phyloP scores from a whole-genome alignment of 2,888 invertebrate species.

The Rhorus exstirpatorius region DNA sequence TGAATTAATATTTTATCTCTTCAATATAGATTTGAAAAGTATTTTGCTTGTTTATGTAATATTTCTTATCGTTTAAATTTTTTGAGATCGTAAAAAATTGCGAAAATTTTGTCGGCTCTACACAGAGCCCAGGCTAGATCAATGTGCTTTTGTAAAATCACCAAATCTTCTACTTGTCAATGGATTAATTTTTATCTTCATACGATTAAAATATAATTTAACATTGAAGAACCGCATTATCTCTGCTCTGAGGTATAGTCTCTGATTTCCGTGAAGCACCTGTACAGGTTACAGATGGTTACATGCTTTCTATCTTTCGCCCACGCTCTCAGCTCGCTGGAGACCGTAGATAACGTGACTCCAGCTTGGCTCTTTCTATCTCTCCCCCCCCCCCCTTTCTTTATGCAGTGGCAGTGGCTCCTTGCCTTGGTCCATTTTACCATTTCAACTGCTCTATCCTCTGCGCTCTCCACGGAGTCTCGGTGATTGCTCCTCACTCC shows the following conservation, averaged over 20 bases:
- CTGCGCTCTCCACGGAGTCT: slow-evolving; percentile 41
- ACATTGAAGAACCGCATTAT: background rate
- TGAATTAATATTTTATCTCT: too few relatives aligned
- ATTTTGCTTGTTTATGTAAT: too few relatives aligned
- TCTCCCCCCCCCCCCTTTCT: slow-evolving; percentile 22
- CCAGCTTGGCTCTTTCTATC: slow-evolving; percentile 40
- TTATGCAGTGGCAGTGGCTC: slow-evolving; percentile 31
- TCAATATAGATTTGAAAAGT: too few relatives aligned
- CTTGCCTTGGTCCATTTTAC: slow-evolving; percentile 68
- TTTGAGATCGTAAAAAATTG: too few relatives aligned
- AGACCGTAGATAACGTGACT: slow-evolving; percentile 51
- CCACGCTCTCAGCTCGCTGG: slow-evolving; percentile 39
- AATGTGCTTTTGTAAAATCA: too few relatives aligned
- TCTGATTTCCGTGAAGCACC: slow-evolving; percentile 38
- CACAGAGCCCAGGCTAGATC: too few relatives aligned
- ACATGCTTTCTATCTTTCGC: slow-evolving; percentile 48
- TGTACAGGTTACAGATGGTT: slow-evolving; percentile 35
- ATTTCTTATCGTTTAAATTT: too few relatives aligned
- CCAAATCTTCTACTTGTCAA: too few relatives aligned
- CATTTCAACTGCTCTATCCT: slow-evolving; percentile 58
- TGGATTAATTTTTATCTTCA: too few relatives aligned
- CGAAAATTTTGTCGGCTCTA: too few relatives aligned
- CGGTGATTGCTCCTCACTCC: slow-evolving; percentile 34
- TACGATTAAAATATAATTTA: background rate
- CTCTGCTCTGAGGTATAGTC: background rate